Evolutionary conservation across 1,140 invertebrate genomes (phyloP).

Genomic region (Portunus trituberculatus): DNA sequence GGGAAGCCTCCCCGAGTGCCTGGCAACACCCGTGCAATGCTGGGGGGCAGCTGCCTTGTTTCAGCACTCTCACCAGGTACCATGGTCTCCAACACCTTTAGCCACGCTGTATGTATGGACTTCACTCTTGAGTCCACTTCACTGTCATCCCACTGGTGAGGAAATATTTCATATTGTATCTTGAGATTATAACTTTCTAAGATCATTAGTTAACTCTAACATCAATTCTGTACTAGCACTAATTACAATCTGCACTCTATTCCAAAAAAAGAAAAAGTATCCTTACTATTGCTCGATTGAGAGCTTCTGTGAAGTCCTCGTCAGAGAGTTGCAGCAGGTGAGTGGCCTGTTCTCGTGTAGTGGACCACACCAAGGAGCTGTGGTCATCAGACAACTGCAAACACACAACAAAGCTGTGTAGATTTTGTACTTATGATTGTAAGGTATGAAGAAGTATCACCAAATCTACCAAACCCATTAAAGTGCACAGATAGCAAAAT

Average conservation of each 20-base stretch:
- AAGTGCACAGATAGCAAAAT: too few relatives aligned
- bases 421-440: neutral
- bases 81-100: constrained; percentile 52
- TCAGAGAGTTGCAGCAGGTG: constrained; percentile 86
- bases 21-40: constrained; percentile 84
- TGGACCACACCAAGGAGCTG: constrained; percentile 96
- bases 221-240: neutral
- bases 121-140: constrained; percentile 30
- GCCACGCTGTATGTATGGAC: constrained; percentile 57
- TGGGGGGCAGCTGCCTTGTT: constrained; percentile 89
- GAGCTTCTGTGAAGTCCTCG: constrained; percentile 92
- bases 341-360: constrained; percentile 88
- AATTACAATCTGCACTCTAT: neutral
- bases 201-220: neutral
- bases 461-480: neutral
- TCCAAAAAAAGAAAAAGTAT: neutral
- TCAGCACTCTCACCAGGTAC: constrained; percentile 38
- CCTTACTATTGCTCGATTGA: constrained; percentile 92
- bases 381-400: constrained; percentile 85
- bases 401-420: constrained; percentile 74
- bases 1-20: constrained; percentile 92
- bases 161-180: neutral
- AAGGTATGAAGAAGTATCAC: neutral
- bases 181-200: neutral
- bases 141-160: constrained; percentile 67